These are phyloP conservation scores for Psittacus erithacus DNA, from an alignment of 2,113 vertebrate species.

Conservation along the genomic window DNA sequence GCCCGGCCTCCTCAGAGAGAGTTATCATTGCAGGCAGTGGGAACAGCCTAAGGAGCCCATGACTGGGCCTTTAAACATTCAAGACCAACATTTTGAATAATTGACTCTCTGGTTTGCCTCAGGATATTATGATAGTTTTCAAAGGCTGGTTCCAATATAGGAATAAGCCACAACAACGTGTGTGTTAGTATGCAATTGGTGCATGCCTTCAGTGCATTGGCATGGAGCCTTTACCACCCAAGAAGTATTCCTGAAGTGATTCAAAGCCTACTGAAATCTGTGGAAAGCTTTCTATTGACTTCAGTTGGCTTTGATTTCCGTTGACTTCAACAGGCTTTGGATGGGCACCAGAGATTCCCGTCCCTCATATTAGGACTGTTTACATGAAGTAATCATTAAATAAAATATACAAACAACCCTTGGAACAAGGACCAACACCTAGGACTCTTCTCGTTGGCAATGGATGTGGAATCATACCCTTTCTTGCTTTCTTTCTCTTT, in stretches of 20 bases:
- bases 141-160: constrained; percentile 66
- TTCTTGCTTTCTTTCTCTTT: background rate
- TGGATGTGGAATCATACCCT: background rate
- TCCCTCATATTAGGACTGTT: background rate
- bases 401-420: constrained; percentile 18
- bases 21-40: constrained; percentile 14
- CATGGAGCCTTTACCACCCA: constrained; percentile 65
- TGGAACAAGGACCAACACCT: constrained; percentile 16
- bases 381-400: constrained; percentile 3
- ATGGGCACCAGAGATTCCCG: background rate
- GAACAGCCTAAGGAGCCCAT: constrained; percentile 40
- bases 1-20: background rate
- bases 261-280: constrained; percentile 55
- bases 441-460: background rate
- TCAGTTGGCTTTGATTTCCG: constrained; percentile 40
- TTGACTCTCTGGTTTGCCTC: constrained; percentile 58
- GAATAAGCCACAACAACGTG: constrained; percentile 65
- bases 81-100: constrained; percentile 62
- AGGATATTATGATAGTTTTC: constrained; percentile 61
- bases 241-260: constrained; percentile 43
- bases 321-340: constrained; percentile 10
- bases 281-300: constrained; percentile 62
- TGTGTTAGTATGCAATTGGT: constrained; percentile 61
- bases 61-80: constrained; percentile 46
- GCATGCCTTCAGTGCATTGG: constrained; percentile 59